Conservation (phyloP, 2,797 vertebrate genomes). For the Tangara arthus region DNA sequence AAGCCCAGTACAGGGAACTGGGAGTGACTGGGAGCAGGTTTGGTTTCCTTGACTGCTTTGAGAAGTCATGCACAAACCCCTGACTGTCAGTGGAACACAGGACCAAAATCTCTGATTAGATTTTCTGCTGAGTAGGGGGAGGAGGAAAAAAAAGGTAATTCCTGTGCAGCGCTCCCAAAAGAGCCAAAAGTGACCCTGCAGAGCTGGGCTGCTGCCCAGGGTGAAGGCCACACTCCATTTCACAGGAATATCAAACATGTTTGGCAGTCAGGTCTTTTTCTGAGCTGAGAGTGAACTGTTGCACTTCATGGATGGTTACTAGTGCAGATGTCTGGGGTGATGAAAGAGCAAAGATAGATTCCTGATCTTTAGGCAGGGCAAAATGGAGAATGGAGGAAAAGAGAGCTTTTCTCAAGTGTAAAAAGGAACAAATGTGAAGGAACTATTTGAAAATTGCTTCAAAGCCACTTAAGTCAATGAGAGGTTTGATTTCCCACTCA, state of each 20-base stretch:
- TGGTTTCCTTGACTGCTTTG: neutral
- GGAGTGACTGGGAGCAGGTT: neutral
- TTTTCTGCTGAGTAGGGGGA: neutral
- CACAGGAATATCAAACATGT: neutral
- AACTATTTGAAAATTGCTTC: conserved; percentile 10
- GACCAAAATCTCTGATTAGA: neutral
- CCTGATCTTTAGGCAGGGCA: neutral
- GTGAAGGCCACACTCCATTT: neutral
- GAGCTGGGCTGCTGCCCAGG: neutral
- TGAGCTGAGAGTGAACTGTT: neutral
- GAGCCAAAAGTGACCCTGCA: neutral
- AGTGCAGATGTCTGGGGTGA: neutral
- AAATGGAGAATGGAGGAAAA: neutral
- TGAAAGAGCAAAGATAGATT: neutral
- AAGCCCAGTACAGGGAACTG: neutral
- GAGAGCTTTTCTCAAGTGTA: neutral
- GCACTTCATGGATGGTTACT: neutral
- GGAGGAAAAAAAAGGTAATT: neutral
- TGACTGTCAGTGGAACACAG: fast-evolving
- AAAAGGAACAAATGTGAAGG: neutral
- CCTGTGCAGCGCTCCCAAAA: neutral
- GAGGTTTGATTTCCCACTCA: conserved; percentile 9
- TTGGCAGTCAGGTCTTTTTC: neutral
- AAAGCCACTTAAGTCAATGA: neutral
- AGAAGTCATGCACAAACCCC: neutral